A percentile compares a stretch with the other conserved stretches of the same genome.
Evolutionary conservation across 2,888 invertebrate genomes (phyloP).

Genomic region (Lasiommata megera): DNA sequence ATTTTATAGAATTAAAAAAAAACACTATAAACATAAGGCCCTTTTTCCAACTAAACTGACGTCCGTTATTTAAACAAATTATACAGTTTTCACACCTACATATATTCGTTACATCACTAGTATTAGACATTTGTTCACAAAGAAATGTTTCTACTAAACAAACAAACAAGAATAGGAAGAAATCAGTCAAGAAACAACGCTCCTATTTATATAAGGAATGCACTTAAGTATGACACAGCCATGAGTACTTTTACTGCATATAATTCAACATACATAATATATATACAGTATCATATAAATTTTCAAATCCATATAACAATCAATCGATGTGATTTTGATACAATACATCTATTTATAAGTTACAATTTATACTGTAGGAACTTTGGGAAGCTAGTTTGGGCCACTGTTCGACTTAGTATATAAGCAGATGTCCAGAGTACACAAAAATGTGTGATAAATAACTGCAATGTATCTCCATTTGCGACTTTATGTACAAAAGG

Average conservation of each 20-base stretch:
- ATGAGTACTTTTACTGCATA: not conserved
- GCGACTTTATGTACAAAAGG: no score
- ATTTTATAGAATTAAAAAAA: no score
- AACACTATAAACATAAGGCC: no score
- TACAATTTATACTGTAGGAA: slow-evolving; percentile 36
- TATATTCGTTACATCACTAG: slow-evolving; percentile 12
- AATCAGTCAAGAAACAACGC: slow-evolving; percentile 64
- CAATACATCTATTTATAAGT: slow-evolving; percentile 8
- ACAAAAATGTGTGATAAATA: no score
- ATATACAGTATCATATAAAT: slow-evolving; percentile 17
- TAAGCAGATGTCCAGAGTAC: no score
- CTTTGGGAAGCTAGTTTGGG: slow-evolving; percentile 41
- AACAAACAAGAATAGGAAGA: slow-evolving; percentile 56
- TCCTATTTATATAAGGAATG: slow-evolving; percentile 61
- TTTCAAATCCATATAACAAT: slow-evolving; percentile 28
- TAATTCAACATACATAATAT: slow-evolving; percentile 4
- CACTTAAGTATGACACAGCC: slow-evolving; percentile 76
- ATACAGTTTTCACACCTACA: no score
- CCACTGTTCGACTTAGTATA: slow-evolving; percentile 24
- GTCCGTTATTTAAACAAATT: no score
- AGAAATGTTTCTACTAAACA: slow-evolving; percentile 46
- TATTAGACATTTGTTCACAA: slow-evolving; percentile 23
- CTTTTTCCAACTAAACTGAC: no score
- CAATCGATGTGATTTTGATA: slow-evolving; percentile 15
- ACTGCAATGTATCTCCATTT: no score